phyloP scores from a whole-genome alignment of 2,113 vertebrate species.

The Passer montanus region DNA sequence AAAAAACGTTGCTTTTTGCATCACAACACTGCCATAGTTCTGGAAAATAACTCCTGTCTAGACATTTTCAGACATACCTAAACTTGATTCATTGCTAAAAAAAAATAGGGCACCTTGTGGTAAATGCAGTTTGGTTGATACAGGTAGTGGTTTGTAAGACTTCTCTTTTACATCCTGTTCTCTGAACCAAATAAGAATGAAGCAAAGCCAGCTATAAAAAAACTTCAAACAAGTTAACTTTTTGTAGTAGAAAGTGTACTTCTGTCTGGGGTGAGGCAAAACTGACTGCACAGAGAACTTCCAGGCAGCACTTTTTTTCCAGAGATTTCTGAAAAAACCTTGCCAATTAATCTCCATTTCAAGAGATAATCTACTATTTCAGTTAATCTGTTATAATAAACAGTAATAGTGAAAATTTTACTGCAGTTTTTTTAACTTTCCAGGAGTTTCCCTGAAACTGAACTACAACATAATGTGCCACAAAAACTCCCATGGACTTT shows the following conservation, averaged over 20 bases:
- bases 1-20: neutral
- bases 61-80: neutral
- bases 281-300: neutral
- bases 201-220: neutral
- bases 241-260: neutral
- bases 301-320: neutral
- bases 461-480: neutral
- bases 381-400: neutral
- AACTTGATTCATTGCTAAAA: neutral
- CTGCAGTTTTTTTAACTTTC: neutral
- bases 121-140: neutral
- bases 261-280: neutral
- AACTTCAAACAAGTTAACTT: neutral
- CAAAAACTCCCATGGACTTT: neutral
- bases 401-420: neutral
- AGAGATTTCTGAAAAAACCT: neutral
- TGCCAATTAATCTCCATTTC: neutral
- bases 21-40: neutral
- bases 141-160: neutral
- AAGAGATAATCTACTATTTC: neutral
- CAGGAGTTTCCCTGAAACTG: neutral
- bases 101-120: neutral
- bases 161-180: slow-evolving; percentile 20
- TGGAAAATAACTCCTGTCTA: slow-evolving; percentile 23
- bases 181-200: neutral